Evolutionary conservation across 1,140 invertebrate species (phyloP).

Genomic region (Monochamus saltuarius): DNA sequence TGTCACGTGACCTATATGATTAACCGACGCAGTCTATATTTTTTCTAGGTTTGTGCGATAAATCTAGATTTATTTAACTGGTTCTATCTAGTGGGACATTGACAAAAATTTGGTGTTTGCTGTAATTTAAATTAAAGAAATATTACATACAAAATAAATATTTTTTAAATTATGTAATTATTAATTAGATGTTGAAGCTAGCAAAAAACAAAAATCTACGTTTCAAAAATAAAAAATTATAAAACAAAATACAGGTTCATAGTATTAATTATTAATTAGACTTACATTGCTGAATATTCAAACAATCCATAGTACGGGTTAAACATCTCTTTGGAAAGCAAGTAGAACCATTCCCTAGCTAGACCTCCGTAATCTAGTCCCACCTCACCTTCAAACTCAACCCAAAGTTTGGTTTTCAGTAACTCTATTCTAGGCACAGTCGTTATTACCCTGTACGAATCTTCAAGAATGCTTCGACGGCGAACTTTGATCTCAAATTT

Average conservation of each 20-base stretch:
- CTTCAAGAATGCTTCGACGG: constrained; percentile 89
- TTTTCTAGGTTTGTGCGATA: too few relatives aligned
- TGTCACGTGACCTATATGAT: too few relatives aligned
- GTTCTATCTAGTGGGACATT: too few relatives aligned
- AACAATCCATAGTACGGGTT: constrained; percentile 99
- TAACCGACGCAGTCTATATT: too few relatives aligned
- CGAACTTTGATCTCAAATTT: constrained; percentile 97
- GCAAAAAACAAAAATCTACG: constrained; percentile 11
- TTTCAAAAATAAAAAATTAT: neutral
- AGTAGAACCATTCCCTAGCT: constrained; percentile 97
- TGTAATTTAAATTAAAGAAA: too few relatives aligned
- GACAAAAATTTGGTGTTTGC: too few relatives aligned
- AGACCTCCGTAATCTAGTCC: constrained; percentile 97
- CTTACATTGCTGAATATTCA: constrained; percentile 97
- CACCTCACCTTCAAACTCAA: constrained; percentile 97
- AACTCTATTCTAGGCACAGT: constrained; percentile 80
- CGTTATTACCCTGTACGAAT: constrained; percentile 89
- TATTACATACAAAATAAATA: too few relatives aligned
- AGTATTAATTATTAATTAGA: constrained; percentile 26
- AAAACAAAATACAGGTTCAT: neutral
- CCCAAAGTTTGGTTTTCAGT: constrained; percentile 96
- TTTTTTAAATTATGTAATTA: too few relatives aligned
- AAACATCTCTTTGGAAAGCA: constrained; percentile 99
- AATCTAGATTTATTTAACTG: too few relatives aligned
- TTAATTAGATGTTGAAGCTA: too few relatives aligned